phyloP scores from a whole-genome alignment of 2,797 vertebrate species.

The Carduelis carduelis region DNA sequence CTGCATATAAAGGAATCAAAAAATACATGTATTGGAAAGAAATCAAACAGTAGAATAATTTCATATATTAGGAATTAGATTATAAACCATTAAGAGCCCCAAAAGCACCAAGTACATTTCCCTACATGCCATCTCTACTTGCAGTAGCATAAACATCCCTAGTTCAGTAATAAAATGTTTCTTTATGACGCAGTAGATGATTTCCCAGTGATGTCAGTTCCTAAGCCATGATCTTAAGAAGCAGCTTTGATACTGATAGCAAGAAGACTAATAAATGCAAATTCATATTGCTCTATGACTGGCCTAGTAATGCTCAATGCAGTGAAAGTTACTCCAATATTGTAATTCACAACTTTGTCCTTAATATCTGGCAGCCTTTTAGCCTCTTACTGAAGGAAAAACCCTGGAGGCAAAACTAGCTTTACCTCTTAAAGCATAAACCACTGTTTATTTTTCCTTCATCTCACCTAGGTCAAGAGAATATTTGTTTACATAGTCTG shows the following conservation, averaged over 20 bases:
- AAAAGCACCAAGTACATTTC: background rate
- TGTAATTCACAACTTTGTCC: background rate
- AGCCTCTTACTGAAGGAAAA: background rate
- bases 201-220: background rate
- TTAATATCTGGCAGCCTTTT: background rate
- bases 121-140: background rate
- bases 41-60: background rate
- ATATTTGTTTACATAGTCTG: background rate
- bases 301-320: background rate
- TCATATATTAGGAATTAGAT: background rate
- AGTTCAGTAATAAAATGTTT: background rate
- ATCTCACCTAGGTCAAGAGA: background rate
- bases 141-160: background rate
- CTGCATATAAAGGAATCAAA: background rate
- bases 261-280: background rate
- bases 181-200: background rate
- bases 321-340: background rate
- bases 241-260: background rate
- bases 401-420: background rate
- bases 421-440: background rate
- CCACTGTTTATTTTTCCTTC: background rate
- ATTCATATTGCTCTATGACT: background rate
- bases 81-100: background rate
- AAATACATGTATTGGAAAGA: background rate
- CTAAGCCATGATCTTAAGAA: background rate